Conservation (phyloP, 2,113 vertebrate species). For the Clarias magur region DNA sequence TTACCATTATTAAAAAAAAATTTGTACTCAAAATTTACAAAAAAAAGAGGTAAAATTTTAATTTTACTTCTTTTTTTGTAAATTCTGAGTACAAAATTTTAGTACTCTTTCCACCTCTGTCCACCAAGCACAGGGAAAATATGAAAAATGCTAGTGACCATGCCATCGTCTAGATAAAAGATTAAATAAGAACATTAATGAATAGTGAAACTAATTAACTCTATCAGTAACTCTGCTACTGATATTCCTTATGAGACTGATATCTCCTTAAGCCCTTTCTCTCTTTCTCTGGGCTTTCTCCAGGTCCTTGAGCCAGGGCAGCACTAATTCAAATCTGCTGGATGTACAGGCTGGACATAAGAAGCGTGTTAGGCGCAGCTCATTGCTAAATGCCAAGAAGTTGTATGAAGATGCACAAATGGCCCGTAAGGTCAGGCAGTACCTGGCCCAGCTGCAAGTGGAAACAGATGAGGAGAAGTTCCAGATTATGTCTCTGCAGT, state of each 20-base stretch:
- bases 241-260: background rate
- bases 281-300: slow-evolving; percentile 25
- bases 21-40: no score
- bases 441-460: slow-evolving; percentile 87
- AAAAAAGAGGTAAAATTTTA: no score
- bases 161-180: no score
- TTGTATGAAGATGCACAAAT: slow-evolving; percentile 97
- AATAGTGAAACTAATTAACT: background rate
- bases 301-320: slow-evolving; percentile 96
- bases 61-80: no score
- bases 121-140: no score
- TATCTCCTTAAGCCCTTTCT: background rate
- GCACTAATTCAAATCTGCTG: slow-evolving; percentile 95
- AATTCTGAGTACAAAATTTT: no score
- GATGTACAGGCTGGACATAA: slow-evolving; percentile 93
- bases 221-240: no score
- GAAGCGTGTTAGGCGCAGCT: slow-evolving; percentile 91
- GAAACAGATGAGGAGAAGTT: slow-evolving; percentile 92
- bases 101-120: no score
- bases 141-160: no score
- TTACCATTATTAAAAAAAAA: no score
- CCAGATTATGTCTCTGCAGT: slow-evolving; percentile 89
- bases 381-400: slow-evolving; percentile 94
- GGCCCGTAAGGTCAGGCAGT: slow-evolving; percentile 95
- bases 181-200: background rate